Base-by-base conservation (phyloP, 2,797 vertebrate species). In the Amphiprion clarkii region DNA sequence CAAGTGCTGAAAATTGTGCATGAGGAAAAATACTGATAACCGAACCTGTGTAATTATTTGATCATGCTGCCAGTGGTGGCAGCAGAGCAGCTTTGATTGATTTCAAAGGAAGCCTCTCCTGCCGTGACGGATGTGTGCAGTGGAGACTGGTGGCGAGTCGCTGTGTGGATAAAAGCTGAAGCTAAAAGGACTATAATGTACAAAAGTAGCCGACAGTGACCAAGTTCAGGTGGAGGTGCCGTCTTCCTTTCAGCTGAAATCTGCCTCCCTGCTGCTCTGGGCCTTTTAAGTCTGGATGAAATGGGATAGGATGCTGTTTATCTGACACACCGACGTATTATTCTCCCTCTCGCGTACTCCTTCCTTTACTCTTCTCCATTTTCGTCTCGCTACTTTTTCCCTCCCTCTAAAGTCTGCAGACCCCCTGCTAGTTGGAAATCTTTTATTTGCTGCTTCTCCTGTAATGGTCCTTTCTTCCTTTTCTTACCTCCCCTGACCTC, bases 221-320 rank as follows among this genome's bases (percentile, higher is more conserved):
- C 36, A 5, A 40, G 70, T 69, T 79, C 73, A 70, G 67, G 36
- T 49, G 31, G 53, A 67, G 71, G 78, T 74, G 78, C 67, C 56
- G 40, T 13, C 55, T 49, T 61, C 46, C 57, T 64, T 65, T 69
- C 61, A 83, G 70, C 39, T 67, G 7, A 40, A 63, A 62, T 71
- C 64, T 3, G 12, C 46, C 10, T 60, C 52, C 73, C 69, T 31
- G 67, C 72, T 68, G 65, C 58, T 76, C 21, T 17, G n/a, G 12
- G 17, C n/a, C 78, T 82, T 67, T 85, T 78, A 87, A 74, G 68
- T 82, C 27, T 1, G n/a, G 29, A 65, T 65, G 67, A 76, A 78
- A 79, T 48, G 55, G 76, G 66, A 74, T 67, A 52, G 64, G 65
- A 55, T 14, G 55, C 33, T 52, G 63, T 71, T 62, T 55, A 68